Evolutionary conservation across 2,888 invertebrate species (phyloP).

Genomic region (Dryomyza anilis): DNA sequence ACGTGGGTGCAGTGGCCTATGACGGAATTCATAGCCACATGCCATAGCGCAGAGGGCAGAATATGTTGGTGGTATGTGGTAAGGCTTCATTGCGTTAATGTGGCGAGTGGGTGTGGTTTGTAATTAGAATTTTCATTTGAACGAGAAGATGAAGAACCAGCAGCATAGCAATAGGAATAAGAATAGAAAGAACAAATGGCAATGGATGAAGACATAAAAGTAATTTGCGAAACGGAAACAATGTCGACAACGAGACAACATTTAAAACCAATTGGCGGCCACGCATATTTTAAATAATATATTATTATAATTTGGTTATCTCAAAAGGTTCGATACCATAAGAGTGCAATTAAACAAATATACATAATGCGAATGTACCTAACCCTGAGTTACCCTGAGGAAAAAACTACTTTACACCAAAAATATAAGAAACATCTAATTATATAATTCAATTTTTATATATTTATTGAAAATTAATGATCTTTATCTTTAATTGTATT

Average conservation of each 20-base stretch:
- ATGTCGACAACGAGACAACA: background rate
- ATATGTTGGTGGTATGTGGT: background rate
- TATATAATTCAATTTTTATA: too few relatives aligned
- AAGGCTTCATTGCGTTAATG: background rate
- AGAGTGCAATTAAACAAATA: background rate
- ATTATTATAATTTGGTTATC: background rate
- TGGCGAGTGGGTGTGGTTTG: background rate
- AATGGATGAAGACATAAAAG: too few relatives aligned
- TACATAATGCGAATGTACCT: background rate
- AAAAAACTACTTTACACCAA: too few relatives aligned
- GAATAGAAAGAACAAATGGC: background rate
- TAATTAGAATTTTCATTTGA: background rate
- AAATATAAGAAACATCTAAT: too few relatives aligned
- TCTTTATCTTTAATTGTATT: background rate
- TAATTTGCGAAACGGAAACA: background rate
- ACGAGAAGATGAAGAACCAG: background rate
- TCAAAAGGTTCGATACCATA: background rate
- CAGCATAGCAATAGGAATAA: background rate
- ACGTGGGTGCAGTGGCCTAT: background rate
- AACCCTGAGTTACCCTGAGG: background rate
- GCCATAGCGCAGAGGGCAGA: too few relatives aligned
- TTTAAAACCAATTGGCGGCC: too few relatives aligned
- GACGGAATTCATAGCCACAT: too few relatives aligned
- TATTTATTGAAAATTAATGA: too few relatives aligned
- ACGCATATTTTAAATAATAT: background rate